Evolutionary conservation across 1,140 invertebrate species (phyloP), one percentile per base, ranked within the genome.

Genomic region (Maniola jurtina): DNA sequence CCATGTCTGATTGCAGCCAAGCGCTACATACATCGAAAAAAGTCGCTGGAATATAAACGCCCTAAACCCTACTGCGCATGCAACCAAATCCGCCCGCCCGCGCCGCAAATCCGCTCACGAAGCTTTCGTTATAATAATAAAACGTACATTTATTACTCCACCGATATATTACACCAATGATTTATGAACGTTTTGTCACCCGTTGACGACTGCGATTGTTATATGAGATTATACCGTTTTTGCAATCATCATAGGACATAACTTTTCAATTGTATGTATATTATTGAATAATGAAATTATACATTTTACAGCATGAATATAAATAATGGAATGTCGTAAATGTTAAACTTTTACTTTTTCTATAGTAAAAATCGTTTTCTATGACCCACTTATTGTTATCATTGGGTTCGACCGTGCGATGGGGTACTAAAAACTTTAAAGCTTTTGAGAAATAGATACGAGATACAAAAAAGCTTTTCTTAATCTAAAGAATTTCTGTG

Each of bases 121-220:
- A 76, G 74, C 73, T 75, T 77, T 78, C 78, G 70, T 74, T 77
- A 77, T 76, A 64, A 64, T 68, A 59, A 73, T 70, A 72, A 61
- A 5, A 71, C 72, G 76, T 78, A 77, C 74, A 79, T 80, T 59
- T 79, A 78, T 76, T 75, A 79, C 70, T 73, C 64, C 73, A 79
- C 75, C 77, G 74, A 81, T 84, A 77, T 74, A 76, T 81, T 81
- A 76, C 78, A 81, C 68, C 64, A 73, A 84, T 86, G 80, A 86
- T 84, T 88, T 83, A 86, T 84, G 69, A 76, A 70, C 48, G 63
- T 71, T 74, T 80, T 81, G 80, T 84, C 79, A 76, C 69, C 70
- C 64, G 58, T 34, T 34, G 60, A 64, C 45, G 34, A 66, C 33
- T 40, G 59, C 59, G 50, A 71, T 66, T 66, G 48, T 60, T 54